Conservation (phyloP, 2,797 vertebrate genomes). For the Sylvia borin region DNA sequence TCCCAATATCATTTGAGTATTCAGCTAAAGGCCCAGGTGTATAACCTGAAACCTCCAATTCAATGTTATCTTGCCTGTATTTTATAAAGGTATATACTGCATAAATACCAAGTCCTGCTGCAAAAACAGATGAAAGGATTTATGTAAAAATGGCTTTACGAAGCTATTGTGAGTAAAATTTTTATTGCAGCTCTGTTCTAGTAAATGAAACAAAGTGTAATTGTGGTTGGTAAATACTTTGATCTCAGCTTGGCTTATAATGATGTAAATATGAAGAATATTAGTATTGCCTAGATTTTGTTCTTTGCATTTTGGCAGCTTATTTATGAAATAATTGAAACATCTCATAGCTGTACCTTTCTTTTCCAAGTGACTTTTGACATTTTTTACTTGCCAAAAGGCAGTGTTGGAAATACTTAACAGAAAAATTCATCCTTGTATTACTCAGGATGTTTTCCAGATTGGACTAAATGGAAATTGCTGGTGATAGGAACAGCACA, state of each 20-base stretch:
- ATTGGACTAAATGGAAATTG: constrained; percentile 52
- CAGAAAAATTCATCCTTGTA: constrained; percentile 44
- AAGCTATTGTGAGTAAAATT: not conserved
- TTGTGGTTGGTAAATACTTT: not conserved
- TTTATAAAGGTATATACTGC: not conserved
- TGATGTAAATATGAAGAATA: not conserved
- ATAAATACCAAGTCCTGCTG: not conserved
- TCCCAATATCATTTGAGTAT: not conserved
- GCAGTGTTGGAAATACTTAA: constrained; percentile 71
- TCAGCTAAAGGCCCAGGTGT: not conserved
- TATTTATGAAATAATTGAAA: constrained; percentile 19
- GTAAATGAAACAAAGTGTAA: not conserved
- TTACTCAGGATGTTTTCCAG: constrained; percentile 70
- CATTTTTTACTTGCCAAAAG: constrained; percentile 50
- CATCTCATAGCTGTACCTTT: not conserved
- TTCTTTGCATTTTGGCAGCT: constrained; percentile 12
- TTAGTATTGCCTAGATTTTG: not conserved
- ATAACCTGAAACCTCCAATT: not conserved
- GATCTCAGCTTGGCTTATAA: not conserved
- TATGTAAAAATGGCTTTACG: not conserved
- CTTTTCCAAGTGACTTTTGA: constrained; percentile 62
- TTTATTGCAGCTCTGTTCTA: not conserved
- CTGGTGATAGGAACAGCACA: constrained; percentile 42
- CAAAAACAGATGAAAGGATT: not conserved
- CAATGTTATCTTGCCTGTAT: not conserved